Evolutionary conservation across 1,140 invertebrate genomes (phyloP).

Genomic region (Mamestra configurata): DNA sequence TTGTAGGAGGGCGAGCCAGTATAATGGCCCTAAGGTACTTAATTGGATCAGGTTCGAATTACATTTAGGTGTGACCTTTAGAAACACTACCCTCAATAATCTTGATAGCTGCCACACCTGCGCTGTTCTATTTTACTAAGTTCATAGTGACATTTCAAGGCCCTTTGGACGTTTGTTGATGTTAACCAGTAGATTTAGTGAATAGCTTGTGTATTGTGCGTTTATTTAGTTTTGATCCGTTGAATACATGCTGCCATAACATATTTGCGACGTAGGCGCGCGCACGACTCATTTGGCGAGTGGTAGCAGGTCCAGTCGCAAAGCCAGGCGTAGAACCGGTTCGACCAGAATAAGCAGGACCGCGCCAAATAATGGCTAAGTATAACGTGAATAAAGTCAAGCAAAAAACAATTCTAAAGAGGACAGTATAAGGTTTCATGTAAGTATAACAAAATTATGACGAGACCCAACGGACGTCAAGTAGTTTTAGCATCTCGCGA

Average conservation of each 20-base stretch:
- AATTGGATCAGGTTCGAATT: conserved; percentile 64
- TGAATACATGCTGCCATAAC: conserved; percentile 69
- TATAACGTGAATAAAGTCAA: conserved; percentile 59
- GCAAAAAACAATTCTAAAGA: conserved; percentile 69
- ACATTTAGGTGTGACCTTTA: conserved; percentile 65
- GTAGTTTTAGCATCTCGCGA: conserved; percentile 68
- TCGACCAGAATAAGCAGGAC: conserved; percentile 81
- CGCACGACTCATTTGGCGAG: conserved; percentile 79
- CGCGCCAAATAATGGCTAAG: conserved; percentile 75
- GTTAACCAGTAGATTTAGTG: background rate
- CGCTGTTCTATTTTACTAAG: conserved; percentile 29
- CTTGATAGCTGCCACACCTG: conserved; percentile 59
- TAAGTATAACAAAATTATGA: conserved; percentile 56
- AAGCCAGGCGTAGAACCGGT: conserved; percentile 81
- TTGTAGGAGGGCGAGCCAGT: conserved; percentile 44
- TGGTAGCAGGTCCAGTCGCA: conserved; percentile 84
- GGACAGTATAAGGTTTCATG: conserved; percentile 63
- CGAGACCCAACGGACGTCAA: conserved; percentile 55
- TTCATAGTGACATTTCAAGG: conserved; percentile 27
- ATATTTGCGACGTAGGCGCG: conserved; percentile 77
- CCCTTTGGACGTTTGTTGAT: conserved; percentile 7
- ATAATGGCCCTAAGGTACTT: conserved; percentile 54
- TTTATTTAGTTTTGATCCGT: conserved; percentile 60
- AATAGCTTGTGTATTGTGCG: background rate
- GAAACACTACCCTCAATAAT: conserved; percentile 50